Conservation (phyloP, 2,797 vertebrate species). For the Parauchenoglanis punctatus region DNA sequence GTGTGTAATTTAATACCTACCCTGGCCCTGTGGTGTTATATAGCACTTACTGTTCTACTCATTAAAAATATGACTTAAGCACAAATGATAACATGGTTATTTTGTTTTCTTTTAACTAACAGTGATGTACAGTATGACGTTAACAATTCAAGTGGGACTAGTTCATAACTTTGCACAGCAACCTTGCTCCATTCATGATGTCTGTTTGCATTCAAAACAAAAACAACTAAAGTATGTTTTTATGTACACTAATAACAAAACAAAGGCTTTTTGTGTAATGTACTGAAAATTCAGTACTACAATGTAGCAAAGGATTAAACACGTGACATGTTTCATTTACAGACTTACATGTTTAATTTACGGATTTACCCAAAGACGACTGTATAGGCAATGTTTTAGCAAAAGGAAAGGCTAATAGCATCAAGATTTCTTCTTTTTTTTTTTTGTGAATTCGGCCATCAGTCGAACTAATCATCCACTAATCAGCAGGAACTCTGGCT, state of each 20-base stretch:
- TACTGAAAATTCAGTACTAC: background rate
- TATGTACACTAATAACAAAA: background rate
- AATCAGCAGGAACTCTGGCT: background rate
- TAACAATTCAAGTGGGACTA: too few species aligned
- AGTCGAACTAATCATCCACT: too few species aligned
- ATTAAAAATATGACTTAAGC: background rate
- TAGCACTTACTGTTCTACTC: background rate
- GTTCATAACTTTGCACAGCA: background rate
- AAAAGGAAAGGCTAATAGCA: background rate
- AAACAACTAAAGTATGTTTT: background rate
- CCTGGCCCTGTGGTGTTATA: background rate
- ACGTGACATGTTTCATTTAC: background rate
- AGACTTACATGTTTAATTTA: background rate
- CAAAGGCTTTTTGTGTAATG: background rate
- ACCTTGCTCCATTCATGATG: background rate
- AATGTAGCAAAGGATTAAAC: background rate
- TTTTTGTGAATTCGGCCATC: too few species aligned
- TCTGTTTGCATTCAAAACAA: background rate
- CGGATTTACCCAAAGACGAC: too few species aligned
- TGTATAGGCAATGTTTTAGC: background rate
- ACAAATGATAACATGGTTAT: background rate
- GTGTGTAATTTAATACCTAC: slow-evolving; percentile 1
- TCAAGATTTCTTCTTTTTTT: too few species aligned
- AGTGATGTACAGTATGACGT: background rate
- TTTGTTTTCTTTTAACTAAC: too few species aligned